Evolutionary conservation across 2,888 invertebrate species (phyloP).

Genomic region (Polia nebulosa): DNA sequence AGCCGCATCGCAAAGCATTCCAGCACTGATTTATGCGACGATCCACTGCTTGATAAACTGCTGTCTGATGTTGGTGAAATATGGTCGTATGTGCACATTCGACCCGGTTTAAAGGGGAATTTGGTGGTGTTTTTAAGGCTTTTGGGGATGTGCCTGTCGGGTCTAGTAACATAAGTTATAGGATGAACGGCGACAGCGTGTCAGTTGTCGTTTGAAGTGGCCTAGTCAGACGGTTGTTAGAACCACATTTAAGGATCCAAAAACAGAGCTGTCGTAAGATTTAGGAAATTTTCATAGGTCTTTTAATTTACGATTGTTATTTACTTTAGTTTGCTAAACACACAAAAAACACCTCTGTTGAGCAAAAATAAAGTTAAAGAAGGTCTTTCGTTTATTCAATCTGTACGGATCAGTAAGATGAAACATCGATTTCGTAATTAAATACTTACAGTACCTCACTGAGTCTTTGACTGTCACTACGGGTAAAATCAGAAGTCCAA

Average conservation of each 20-base stretch:
- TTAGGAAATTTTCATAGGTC: background rate
- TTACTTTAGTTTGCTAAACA: too few relatives aligned
- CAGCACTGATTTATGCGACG: slow-evolving; percentile 66
- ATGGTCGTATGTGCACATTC: slow-evolving; percentile 50
- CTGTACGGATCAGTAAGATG: too few relatives aligned
- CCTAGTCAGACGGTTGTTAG: background rate
- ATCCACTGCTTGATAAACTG: slow-evolving; percentile 68
- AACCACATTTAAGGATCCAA: background rate
- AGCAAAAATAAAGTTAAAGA: too few relatives aligned
- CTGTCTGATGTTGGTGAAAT: slow-evolving; percentile 66
- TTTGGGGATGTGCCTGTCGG: slow-evolving; percentile 49
- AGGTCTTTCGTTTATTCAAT: too few relatives aligned
- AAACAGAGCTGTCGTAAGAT: background rate
- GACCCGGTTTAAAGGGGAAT: slow-evolving; percentile 31
- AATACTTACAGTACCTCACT: too few relatives aligned
- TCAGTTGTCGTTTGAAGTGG: slow-evolving; percentile 17
- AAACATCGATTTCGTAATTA: too few relatives aligned
- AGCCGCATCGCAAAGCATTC: slow-evolving; percentile 39
- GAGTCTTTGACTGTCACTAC: too few relatives aligned
- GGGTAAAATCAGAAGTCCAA: too few relatives aligned
- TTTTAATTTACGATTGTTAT: too few relatives aligned
- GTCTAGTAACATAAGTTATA: slow-evolving; percentile 41
- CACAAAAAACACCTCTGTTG: too few relatives aligned
- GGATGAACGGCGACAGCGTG: slow-evolving; percentile 31
- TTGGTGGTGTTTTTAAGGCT: slow-evolving; percentile 61